These are phyloP conservation scores for Pitangus sulphuratus DNA, from an alignment of 2,797 vertebrate genomes.

Conservation along the genomic window DNA sequence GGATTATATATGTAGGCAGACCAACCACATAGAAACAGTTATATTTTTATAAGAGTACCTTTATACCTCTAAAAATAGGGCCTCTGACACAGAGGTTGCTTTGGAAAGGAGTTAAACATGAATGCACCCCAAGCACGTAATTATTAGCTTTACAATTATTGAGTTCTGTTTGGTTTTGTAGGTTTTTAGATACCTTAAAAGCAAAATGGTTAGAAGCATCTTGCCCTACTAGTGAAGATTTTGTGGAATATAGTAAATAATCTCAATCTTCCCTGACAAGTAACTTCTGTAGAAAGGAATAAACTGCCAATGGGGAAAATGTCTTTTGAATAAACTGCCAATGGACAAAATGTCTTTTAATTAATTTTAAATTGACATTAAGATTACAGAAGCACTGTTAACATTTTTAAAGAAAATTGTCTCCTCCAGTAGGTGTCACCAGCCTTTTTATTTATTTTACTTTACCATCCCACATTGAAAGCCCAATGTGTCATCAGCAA, in stretches of 20 bases:
- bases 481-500: neutral
- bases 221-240: neutral
- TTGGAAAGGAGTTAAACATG: neutral
- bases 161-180: neutral
- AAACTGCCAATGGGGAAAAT: neutral
- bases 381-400: neutral
- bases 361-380: neutral
- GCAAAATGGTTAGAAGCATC: neutral
- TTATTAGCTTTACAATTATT: neutral
- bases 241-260: neutral
- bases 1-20: neutral
- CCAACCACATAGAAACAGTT: neutral
- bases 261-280: neutral
- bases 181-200: neutral
- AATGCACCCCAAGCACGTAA: neutral
- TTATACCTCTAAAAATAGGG: neutral
- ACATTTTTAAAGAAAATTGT: neutral
- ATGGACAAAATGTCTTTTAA: neutral
- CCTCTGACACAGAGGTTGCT: neutral
- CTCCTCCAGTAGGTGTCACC: neutral
- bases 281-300: neutral
- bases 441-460: neutral
- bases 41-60: neutral
- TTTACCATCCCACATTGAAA: neutral
- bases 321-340: neutral